Conservation (phyloP, 2,888 invertebrate species). For the Pteria penguin region DNA sequence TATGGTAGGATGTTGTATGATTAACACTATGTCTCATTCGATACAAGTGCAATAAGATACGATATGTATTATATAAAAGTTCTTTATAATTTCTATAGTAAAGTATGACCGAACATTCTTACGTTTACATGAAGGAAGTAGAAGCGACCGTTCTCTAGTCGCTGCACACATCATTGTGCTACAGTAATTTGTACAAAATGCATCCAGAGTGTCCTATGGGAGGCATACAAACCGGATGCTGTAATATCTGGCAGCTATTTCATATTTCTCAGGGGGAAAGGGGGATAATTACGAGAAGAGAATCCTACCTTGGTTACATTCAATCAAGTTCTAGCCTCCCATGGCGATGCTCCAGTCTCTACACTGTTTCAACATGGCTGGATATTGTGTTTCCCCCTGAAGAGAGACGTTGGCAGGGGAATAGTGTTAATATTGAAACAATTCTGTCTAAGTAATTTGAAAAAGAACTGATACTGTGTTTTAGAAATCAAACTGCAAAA, state of each 20-base stretch:
- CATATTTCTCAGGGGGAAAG: slow-evolving; percentile 37
- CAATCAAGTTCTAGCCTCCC: slow-evolving; percentile 35
- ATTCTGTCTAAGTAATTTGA: neutral
- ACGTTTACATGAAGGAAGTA: neutral
- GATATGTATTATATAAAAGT: neutral
- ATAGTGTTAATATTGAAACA: slow-evolving; percentile 9
- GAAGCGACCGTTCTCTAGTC: too few relatives aligned
- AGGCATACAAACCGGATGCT: slow-evolving; percentile 27
- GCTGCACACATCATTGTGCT: too few relatives aligned
- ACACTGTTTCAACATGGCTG: too few relatives aligned
- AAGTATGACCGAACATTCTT: neutral
- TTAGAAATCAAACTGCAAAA: too few relatives aligned
- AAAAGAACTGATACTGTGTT: too few relatives aligned
- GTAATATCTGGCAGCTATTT: slow-evolving; percentile 41
- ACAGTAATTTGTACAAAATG: slow-evolving; percentile 30
- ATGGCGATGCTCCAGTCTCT: too few relatives aligned
- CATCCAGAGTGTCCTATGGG: slow-evolving; percentile 30
- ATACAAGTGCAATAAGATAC: too few relatives aligned
- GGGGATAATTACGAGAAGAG: slow-evolving; percentile 37
- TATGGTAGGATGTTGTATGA: too few relatives aligned
- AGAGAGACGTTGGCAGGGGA: neutral
- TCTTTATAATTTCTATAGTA: neutral
- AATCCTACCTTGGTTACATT: slow-evolving; percentile 28
- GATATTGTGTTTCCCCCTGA: neutral
- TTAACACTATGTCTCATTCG: too few relatives aligned